Conservation (phyloP, 2,113 vertebrate species). For the Neolamprologus tretocephalus region DNA sequence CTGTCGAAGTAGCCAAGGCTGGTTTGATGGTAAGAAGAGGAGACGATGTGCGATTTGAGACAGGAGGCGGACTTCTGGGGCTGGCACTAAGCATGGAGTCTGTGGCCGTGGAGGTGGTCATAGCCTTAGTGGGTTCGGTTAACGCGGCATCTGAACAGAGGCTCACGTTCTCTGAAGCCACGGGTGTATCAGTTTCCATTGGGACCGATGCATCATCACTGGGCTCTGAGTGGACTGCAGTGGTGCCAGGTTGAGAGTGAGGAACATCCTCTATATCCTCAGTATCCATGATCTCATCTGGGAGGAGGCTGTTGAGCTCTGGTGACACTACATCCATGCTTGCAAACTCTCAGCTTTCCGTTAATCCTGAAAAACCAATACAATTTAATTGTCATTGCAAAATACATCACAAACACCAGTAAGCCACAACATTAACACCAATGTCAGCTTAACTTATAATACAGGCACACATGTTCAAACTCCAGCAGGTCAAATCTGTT, state of each 20-base stretch:
- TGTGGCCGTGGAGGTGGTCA: conserved; percentile 62
- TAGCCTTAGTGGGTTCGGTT: conserved; percentile 63
- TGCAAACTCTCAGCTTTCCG: conserved; percentile 45
- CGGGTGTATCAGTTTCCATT: conserved; percentile 77
- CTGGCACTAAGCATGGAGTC: conserved; percentile 61
- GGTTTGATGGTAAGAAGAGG: conserved; percentile 64
- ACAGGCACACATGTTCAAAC: neutral
- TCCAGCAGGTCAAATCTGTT: neutral
- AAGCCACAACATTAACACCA: neutral
- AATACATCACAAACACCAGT: neutral
- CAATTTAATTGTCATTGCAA: neutral
- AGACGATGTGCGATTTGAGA: conserved; percentile 30
- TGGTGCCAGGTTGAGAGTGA: conserved; percentile 75
- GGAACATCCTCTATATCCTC: conserved; percentile 85
- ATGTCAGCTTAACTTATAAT: neutral
- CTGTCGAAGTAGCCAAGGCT: conserved; percentile 54
- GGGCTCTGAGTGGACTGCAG: conserved; percentile 38
- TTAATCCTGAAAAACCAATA: conserved; percentile 42
- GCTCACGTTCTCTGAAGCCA: conserved; percentile 77
- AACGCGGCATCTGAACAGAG: conserved; percentile 65
- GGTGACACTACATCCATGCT: conserved; percentile 95
- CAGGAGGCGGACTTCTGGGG: conserved; percentile 65
- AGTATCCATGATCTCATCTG: conserved; percentile 98
- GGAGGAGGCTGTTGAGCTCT: conserved; percentile 95
- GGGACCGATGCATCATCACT: conserved; percentile 57